A percentile compares a stretch with the other conserved stretches of the same genome.
phyloP scores from a whole-genome alignment of 2,797 vertebrate genomes.

The Mus caroli region DNA sequence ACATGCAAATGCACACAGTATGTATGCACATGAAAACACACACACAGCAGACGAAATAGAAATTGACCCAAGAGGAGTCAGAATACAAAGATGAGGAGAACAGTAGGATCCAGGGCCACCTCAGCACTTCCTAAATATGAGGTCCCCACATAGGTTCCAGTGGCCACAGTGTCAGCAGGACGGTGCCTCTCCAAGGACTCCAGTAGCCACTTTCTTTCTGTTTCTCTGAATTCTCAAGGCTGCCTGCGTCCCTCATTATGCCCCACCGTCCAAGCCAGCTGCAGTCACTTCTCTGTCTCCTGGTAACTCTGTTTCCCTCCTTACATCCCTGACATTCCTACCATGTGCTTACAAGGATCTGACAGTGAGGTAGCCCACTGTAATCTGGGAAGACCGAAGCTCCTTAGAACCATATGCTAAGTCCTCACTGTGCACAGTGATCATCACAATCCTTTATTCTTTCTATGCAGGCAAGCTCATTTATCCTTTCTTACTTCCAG shows the following conservation, averaged over 20 bases:
- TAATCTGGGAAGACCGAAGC: background rate
- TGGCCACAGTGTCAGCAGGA: background rate
- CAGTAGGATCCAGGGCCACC: background rate
- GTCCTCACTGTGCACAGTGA: background rate
- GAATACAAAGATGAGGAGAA: no score
- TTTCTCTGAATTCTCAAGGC: background rate
- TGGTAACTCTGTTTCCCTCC: no score
- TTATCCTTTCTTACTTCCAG: background rate
- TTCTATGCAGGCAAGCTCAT: background rate
- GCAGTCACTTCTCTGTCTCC: background rate
- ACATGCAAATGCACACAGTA: background rate
- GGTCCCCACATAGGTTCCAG: accelerated
- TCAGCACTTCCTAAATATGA: background rate
- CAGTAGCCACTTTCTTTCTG: background rate
- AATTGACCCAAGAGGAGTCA: background rate
- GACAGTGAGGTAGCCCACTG: no score
- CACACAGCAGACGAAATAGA: background rate
- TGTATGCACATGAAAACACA: background rate
- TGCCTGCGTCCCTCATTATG: background rate
- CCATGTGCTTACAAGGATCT: background rate
- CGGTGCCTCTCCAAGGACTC: background rate
- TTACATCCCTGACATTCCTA: background rate
- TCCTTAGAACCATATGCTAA: background rate
- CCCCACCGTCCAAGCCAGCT: background rate
- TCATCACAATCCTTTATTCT: background rate